Evolutionary conservation across 2,888 invertebrate species (phyloP).

Genomic region (Dioctria linearis): DNA sequence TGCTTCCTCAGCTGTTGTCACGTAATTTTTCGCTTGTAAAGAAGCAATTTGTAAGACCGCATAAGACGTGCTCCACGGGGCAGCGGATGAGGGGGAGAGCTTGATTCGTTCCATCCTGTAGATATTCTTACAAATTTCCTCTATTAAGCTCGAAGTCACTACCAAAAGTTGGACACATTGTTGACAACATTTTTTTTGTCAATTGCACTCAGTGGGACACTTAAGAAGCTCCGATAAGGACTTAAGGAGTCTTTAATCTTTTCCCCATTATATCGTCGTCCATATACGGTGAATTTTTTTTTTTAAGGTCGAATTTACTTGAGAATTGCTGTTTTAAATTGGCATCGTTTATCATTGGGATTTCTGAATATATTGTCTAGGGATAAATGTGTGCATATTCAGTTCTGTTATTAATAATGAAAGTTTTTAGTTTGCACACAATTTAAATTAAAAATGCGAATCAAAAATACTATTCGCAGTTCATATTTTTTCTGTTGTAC

Average conservation of each 20-base stretch:
- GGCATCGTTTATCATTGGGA: too few species aligned
- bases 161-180: background rate
- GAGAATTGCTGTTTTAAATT: too few species aligned
- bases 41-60: conserved; percentile 48
- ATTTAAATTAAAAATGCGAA: too few species aligned
- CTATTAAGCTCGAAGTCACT: conserved; percentile 33
- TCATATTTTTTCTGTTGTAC: too few species aligned
- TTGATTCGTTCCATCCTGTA: background rate
- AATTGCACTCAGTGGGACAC: conserved; percentile 38
- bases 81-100: background rate
- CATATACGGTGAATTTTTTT: too few species aligned
- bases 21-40: conserved; percentile 47
- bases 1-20: conserved; percentile 30
- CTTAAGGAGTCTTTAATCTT: conserved; percentile 16
- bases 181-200: conserved; percentile 14
- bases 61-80: conserved; percentile 36
- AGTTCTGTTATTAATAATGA: too few species aligned
- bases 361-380: too few species aligned
- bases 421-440: too few species aligned
- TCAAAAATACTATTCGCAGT: too few species aligned
- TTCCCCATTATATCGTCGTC: conserved; percentile 2
- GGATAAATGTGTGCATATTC: too few species aligned
- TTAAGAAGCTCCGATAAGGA: conserved; percentile 1
- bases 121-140: conserved; percentile 20
- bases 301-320: too few species aligned